phyloP scores from a whole-genome alignment of 2,797 vertebrate species.

The Eidolon dupreanum region DNA sequence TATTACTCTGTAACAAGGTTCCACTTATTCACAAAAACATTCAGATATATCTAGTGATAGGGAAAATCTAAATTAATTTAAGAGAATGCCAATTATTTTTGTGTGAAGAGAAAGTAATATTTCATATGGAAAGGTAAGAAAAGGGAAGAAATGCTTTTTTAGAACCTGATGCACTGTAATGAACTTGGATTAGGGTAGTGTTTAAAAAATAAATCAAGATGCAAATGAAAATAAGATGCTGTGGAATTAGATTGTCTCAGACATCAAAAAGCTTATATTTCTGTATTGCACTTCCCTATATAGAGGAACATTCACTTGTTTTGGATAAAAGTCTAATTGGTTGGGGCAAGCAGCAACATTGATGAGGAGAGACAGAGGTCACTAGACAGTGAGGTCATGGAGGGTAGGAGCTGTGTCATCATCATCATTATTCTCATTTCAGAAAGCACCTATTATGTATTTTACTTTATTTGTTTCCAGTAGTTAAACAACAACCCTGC shows the following conservation, averaged over 20 bases:
- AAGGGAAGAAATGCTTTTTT: background rate
- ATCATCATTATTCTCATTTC: background rate
- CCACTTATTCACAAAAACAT: conserved; percentile 14
- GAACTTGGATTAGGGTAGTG: background rate
- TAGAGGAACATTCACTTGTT: background rate
- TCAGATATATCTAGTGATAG: background rate
- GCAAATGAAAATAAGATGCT: background rate
- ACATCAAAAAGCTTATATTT: background rate
- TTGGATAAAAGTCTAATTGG: background rate
- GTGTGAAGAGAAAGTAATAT: background rate
- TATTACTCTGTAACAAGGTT: background rate
- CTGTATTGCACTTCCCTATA: background rate
- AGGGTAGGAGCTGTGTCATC: background rate
- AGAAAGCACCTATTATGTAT: background rate
- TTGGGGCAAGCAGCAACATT: background rate
- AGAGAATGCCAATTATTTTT: background rate
- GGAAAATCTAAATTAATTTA: background rate
- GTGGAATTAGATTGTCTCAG: background rate
- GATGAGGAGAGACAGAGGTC: background rate
- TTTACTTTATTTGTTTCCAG: background rate
- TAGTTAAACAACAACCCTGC: background rate
- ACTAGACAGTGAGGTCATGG: background rate
- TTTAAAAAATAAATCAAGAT: conserved; percentile 18
- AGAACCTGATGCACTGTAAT: background rate
- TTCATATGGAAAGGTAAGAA: background rate